phyloP scores from a whole-genome alignment of 2,888 invertebrate genomes.

The Endotricha flammealis region DNA sequence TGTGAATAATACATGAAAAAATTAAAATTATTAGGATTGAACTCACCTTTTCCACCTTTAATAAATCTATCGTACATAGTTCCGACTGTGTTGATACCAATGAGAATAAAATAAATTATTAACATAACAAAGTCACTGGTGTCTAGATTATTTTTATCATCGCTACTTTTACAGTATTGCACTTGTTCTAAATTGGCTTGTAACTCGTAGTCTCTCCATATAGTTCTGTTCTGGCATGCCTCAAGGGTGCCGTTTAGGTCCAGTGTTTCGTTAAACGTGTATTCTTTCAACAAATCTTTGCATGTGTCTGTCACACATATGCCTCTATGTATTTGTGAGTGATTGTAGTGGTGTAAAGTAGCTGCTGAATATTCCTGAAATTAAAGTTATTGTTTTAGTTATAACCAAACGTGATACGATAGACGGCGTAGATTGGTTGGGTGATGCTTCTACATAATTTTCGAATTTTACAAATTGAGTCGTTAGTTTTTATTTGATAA shows the following conservation, averaged over 20 bases:
- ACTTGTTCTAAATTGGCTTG: conserved; percentile 42
- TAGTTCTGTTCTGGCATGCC: conserved; percentile 33
- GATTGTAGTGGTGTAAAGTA: conserved; percentile 57
- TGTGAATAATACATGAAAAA: too few species aligned
- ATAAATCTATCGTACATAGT: conserved; percentile 44
- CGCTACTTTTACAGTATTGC: conserved; percentile 45
- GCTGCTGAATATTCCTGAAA: conserved; percentile 57
- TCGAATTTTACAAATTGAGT: too few species aligned
- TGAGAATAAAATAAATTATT: conserved; percentile 42
- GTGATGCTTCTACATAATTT: too few species aligned
- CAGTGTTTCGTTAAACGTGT: conserved; percentile 14
- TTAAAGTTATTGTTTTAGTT: too few species aligned
- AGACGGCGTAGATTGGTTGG: too few species aligned
- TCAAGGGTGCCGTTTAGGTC: conserved; percentile 25
- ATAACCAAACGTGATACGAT: too few species aligned
- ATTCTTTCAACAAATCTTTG: conserved; percentile 38
- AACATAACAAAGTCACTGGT: conserved; percentile 43
- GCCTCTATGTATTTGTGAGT: conserved; percentile 59
- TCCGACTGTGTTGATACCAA: conserved; percentile 48
- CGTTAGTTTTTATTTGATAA: too few species aligned
- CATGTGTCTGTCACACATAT: conserved; percentile 53
- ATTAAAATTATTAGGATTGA: not conserved
- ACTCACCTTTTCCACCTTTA: conserved; percentile 37
- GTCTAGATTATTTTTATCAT: conserved; percentile 35
- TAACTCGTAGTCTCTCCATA: conserved; percentile 34